Conservation (phyloP, 2,797 vertebrate species). For the Hyperoplus lanceolatus region DNA sequence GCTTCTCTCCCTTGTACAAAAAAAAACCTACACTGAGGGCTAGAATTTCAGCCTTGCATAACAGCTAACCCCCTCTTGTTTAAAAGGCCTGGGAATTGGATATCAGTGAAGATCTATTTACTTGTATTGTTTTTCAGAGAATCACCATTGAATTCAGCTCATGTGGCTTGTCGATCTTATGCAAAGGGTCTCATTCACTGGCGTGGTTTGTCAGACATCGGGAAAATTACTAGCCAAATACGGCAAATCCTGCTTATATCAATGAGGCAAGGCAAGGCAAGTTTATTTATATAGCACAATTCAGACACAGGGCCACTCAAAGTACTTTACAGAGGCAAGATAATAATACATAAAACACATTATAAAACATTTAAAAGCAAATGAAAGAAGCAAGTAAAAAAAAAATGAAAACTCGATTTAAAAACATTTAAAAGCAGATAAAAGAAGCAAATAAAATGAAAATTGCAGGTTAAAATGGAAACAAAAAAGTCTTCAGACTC, state of each 20-base stretch:
- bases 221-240: neutral
- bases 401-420: no score
- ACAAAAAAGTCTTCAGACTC: no score
- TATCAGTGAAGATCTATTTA: constrained; percentile 48
- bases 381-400: no score
- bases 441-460: no score
- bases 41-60: constrained; percentile 67
- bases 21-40: constrained; percentile 59
- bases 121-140: constrained; percentile 45
- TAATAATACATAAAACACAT: no score
- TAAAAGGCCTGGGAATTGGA: constrained; percentile 53
- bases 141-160: constrained; percentile 44
- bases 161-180: constrained; percentile 26
- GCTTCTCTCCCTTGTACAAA: constrained; percentile 62
- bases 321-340: no score
- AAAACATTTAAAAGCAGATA: no score
- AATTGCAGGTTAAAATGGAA: no score
- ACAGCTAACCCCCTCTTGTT: constrained; percentile 52
- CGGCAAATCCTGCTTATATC: neutral
- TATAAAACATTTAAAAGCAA: no score
- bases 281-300: no score
- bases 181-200: constrained; percentile 26
- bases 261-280: no score
- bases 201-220: neutral
- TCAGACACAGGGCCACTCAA: no score